Conservation (phyloP, 1,140 invertebrate species). For the Polypedilum pembai region DNA sequence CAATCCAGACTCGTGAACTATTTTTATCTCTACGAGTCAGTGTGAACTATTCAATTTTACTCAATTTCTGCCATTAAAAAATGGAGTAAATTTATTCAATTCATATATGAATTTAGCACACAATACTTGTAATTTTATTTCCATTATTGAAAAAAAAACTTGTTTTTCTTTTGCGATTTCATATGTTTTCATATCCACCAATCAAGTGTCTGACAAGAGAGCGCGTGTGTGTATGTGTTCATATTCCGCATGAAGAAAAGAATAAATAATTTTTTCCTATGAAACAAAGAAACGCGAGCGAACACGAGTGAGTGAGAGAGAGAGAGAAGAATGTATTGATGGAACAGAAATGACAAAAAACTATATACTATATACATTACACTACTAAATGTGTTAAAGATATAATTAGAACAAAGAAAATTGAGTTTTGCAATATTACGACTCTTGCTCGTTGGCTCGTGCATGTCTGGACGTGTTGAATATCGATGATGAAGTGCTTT, state of each 20-base stretch:
- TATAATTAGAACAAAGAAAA: slow-evolving; percentile 27
- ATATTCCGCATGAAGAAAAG: not conserved
- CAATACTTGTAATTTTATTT: not conserved
- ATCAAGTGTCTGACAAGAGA: slow-evolving; percentile 1
- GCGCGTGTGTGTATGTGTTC: slow-evolving; percentile 1
- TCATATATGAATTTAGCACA: not conserved
- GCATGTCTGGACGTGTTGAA: not conserved
- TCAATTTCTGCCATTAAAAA: not conserved
- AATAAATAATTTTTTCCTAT: not conserved
- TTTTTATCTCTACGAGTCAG: not conserved
- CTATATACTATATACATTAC: not conserved
- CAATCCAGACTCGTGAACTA: not conserved
- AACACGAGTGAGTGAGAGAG: not conserved
- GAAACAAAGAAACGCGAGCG: slow-evolving; percentile 15
- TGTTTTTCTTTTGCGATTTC: slow-evolving; percentile 25
- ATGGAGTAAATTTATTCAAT: not conserved
- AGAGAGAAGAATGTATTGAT: not conserved
- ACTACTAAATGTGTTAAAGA: not conserved
- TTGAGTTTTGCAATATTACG: not conserved
- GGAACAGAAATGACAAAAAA: not conserved
- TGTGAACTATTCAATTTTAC: not conserved
- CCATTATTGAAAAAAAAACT: not conserved
- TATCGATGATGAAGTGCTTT: not conserved
- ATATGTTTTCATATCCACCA: not conserved
- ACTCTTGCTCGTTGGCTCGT: not conserved